A percentile compares a stretch with the other conserved stretches of the same genome.
Evolutionary conservation across 2,113 vertebrate species (phyloP).

Genomic region (Oceanites oceanicus): DNA sequence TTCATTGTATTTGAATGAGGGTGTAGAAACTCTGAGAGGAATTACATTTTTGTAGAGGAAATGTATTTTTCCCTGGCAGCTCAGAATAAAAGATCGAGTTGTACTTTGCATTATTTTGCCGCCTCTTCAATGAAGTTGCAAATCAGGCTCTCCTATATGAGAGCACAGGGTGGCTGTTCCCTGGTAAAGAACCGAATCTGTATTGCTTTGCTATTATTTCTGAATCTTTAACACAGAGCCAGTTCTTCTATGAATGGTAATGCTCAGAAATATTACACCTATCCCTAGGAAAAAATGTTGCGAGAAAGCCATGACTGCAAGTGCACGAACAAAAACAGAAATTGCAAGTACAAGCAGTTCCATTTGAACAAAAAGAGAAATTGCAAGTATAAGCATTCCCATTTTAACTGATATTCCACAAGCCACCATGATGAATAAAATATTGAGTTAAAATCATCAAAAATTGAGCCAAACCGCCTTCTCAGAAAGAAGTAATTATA

Average conservation of each 20-base stretch:
- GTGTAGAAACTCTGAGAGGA: background rate
- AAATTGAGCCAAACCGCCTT: background rate
- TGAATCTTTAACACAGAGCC: background rate
- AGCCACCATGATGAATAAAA: background rate
- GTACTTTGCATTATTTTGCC: slow-evolving; percentile 11
- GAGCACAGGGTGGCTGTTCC: background rate
- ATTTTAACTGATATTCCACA: background rate
- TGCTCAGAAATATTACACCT: background rate
- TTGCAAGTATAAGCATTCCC: background rate
- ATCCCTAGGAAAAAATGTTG: background rate
- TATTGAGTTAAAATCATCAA: background rate
- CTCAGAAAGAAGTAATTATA: background rate
- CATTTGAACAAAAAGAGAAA: background rate
- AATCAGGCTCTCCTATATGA: background rate
- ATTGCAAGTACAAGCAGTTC: background rate
- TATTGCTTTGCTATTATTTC: background rate
- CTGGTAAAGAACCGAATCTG: background rate
- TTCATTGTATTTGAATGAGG: slow-evolving; percentile 27
- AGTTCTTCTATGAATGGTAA: background rate
- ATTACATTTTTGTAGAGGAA: slow-evolving; percentile 2
- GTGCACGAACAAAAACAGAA: background rate
- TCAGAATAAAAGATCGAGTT: background rate
- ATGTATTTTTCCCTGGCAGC: background rate
- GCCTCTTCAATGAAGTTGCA: background rate
- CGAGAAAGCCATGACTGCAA: background rate